phyloP scores from a whole-genome alignment of 2,888 invertebrate species.

The Noctuana brunneofusca region DNA sequence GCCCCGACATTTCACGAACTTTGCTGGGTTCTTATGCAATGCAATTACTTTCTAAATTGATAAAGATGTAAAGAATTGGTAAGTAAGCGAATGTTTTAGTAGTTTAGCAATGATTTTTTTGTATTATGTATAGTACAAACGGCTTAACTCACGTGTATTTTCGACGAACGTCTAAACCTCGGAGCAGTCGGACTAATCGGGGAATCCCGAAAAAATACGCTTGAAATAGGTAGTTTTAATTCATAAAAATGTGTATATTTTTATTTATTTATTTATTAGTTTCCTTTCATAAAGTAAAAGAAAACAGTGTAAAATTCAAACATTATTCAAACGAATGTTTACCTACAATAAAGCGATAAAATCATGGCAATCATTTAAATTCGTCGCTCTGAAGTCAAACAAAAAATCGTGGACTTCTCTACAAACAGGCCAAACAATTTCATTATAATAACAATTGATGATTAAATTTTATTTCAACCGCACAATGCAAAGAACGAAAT shows the following conservation, averaged over 20 bases:
- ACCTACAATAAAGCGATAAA: slow-evolving; percentile 15
- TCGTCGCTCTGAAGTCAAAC: slow-evolving; percentile 1
- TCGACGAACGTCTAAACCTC: too few species aligned
- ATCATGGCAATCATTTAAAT: background rate
- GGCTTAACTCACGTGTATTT: too few species aligned
- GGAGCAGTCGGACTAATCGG: too few species aligned
- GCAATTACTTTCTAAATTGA: slow-evolving; percentile 21
- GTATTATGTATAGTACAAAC: too few species aligned
- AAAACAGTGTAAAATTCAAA: background rate
- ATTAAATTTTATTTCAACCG: slow-evolving; percentile 39
- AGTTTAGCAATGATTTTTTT: too few species aligned
- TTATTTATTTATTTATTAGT: too few species aligned
- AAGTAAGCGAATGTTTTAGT: background rate
- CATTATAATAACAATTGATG: slow-evolving; percentile 41
- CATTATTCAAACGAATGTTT: background rate
- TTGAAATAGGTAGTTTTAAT: too few species aligned
- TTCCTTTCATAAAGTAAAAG: too few species aligned
- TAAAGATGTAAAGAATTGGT: slow-evolving; percentile 14
- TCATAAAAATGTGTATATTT: too few species aligned
- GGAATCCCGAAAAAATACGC: too few species aligned
- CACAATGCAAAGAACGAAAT: slow-evolving; percentile 37
- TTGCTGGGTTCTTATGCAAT: slow-evolving; percentile 19
- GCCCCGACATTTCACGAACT: slow-evolving; percentile 37
- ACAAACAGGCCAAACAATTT: slow-evolving; percentile 28
- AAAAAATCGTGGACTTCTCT: slow-evolving; percentile 9